phyloP scores from a whole-genome alignment of 2,888 invertebrate species.

The Scrobipalpa costella region DNA sequence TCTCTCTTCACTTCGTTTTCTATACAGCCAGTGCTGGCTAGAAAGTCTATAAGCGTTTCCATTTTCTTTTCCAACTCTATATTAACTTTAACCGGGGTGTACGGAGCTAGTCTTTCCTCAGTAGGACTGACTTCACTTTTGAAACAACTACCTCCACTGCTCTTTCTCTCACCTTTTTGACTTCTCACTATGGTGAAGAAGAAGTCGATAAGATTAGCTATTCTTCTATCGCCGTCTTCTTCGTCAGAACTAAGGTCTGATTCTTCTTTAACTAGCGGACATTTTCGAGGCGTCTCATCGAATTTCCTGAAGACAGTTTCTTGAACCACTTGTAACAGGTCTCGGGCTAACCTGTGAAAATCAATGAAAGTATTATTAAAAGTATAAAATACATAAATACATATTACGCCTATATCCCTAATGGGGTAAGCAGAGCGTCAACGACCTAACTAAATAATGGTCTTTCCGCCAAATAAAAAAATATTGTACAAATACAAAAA shows the following conservation, averaged over 20 bases:
- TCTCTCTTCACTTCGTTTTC: constrained; percentile 56
- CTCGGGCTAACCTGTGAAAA: constrained; percentile 57
- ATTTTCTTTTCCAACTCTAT: constrained; percentile 73
- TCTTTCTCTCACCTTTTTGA: constrained; percentile 69
- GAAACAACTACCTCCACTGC: constrained; percentile 70
- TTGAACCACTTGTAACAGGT: constrained; percentile 72
- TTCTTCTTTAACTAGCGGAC: constrained; percentile 72
- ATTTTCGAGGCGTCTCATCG: constrained; percentile 62
- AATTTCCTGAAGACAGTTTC: constrained; percentile 69
- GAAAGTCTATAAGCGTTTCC: constrained; percentile 74
- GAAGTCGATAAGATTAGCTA: constrained; percentile 75
- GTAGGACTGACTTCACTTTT: constrained; percentile 66
- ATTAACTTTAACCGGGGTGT: constrained; percentile 60
- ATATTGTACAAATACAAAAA: no score
- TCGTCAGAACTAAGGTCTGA: constrained; percentile 69
- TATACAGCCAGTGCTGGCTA: constrained; percentile 72
- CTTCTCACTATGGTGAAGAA: constrained; percentile 77
- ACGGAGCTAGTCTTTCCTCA: constrained; percentile 51
- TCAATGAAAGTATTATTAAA: no score
- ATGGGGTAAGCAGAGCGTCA: no score
- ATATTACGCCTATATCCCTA: no score
- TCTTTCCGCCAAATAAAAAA: no score
- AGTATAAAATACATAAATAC: no score
- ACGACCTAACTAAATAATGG: no score
- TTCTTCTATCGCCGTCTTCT: constrained; percentile 68